Evolutionary conservation across 37 sponge, comb jelly and placozoan genomes (phyloP), one percentile per base, ranked within the genome.

Genomic region (Tethya wilhelma): DNA sequence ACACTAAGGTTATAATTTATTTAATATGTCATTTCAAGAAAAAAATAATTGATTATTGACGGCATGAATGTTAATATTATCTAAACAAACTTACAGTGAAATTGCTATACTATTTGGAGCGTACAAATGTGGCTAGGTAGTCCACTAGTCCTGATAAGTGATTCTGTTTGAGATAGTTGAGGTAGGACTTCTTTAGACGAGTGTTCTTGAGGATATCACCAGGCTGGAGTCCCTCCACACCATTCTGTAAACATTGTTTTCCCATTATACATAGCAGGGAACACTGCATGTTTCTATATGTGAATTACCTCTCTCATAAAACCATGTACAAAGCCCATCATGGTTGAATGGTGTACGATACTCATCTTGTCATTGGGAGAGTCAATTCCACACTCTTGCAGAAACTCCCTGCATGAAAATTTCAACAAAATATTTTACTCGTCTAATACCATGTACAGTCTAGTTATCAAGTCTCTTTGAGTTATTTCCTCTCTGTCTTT

Each of bases 261-360:
- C 59, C 26, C 26, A n/a, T 28, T 58, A 28, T 9, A 58, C 28
- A 28, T 58, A 9, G 59, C 26, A 58, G 26, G 17, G 17, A 9
- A 9, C 59, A 9, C 23, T 9, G 62, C 8, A 59, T 25, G 62
- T 59, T 45, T 75, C 44, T 31, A 44, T n/a, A 25, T 39, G 56
- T 14, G 11, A 63, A 34, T 42, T 44, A 84, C 85, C 44, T 76
- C 70, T 69, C 43, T 76, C 67, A 84, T 44, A 49, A 84, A 84
- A 34, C 68, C 38, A 14, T 57, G 37, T n/a, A 77, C 70, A n/a
- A 69, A 56, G 0, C 78, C 77, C 23, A 84, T 1, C 45, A 84
- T 33, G 7, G 78, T 78, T 30, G 85, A 78, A 38, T 84, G 78
- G n/a, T 77, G 77, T 22, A 69, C 56, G 23, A 84, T 40, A 44